Base-by-base conservation (phyloP, 2,888 invertebrate species). In the Halocaridina rubra region DNA sequence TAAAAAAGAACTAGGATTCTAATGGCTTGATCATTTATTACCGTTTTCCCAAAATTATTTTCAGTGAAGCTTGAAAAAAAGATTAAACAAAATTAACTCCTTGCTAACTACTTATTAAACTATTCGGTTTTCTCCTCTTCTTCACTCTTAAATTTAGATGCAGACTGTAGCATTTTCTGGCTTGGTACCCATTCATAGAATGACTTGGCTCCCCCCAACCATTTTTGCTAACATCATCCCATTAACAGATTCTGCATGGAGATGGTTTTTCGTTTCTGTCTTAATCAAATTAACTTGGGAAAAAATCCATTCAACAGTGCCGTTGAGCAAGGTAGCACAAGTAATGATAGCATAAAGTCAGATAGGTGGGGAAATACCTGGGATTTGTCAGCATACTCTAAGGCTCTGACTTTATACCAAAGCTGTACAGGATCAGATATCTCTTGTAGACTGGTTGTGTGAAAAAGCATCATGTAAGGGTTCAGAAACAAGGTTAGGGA, bases 201-300 rank as follows among this genome's bases (percentile, higher is more conserved):
- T 69, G 69, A 32, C 69, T 69, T 69, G 29, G 29, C 2, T 13
- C 3, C 69, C n/a, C 69, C 69, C 69, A 69, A 7, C 29, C 69
- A 27, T 29, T 69, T 69, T 69, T 69, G 30, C 32, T 69, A 69
- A 29, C 69, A 69, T 69, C 32, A 69, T 16, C 24, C 69, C 30
- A 69, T 69, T 69, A 69, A 69, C 69, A 30, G 69, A 69, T 16
- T 69, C 69, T 69, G 69, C 69, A 69, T 69, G 29, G 30, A 69
- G 69, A 29, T 32, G 29, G 69, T 69, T 69, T 69, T 32, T 69
- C 69, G 10, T 69, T 29, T 69, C 69, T 3, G 64, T 64, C 64
- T 64, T 64, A 19, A 64, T 64, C 64, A 64, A 19, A 64, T 64
- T 64, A 8, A 64, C 64, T 16, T 64, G 64, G 64, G 64, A 64